Evolutionary conservation across 2,113 vertebrate genomes (phyloP).

Genomic region (Caranx ignobilis): DNA sequence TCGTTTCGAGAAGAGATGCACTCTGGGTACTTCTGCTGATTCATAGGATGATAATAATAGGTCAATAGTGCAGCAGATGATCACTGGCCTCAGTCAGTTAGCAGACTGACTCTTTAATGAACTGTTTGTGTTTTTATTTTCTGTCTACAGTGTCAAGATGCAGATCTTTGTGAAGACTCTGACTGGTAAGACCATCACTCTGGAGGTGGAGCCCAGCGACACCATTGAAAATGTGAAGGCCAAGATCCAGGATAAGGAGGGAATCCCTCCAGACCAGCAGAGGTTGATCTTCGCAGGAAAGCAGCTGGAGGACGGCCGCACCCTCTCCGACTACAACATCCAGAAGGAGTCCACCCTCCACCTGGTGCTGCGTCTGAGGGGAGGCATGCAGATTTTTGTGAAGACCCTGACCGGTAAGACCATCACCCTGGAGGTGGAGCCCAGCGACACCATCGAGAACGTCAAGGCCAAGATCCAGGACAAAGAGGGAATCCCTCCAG

Average conservation of each 20-base stretch:
- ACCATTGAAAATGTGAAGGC: slow-evolving; percentile 57
- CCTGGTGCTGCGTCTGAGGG: slow-evolving; percentile 39
- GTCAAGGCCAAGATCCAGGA: slow-evolving; percentile 57
- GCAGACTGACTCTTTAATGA: too few species aligned
- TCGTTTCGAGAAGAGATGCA: too few species aligned
- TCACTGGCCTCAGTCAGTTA: too few species aligned
- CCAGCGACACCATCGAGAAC: slow-evolving; percentile 50
- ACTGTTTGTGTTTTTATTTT: background rate
- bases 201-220: slow-evolving; percentile 61
- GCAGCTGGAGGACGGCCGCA: slow-evolving; percentile 59
- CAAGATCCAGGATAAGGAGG: slow-evolving; percentile 64
- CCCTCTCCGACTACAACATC: slow-evolving; percentile 63
- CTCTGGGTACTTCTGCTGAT: too few species aligned
- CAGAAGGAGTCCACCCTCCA: slow-evolving; percentile 69
- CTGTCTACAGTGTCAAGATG: slow-evolving; percentile 47
- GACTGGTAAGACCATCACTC: slow-evolving; percentile 58
- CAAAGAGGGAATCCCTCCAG: slow-evolving; percentile 49
- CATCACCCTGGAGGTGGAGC: slow-evolving; percentile 60
- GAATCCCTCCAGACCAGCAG: slow-evolving; percentile 64
- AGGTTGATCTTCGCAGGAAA: slow-evolving; percentile 59
- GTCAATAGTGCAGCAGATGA: too few species aligned
- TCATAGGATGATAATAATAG: too few species aligned
- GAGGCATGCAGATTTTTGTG: slow-evolving; percentile 57
- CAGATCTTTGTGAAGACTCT: slow-evolving; percentile 67
- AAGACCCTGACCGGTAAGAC: slow-evolving; percentile 60